These are phyloP conservation scores for Helogale parvula DNA, from an alignment of 2,113 vertebrate genomes.

Conservation along the genomic window DNA sequence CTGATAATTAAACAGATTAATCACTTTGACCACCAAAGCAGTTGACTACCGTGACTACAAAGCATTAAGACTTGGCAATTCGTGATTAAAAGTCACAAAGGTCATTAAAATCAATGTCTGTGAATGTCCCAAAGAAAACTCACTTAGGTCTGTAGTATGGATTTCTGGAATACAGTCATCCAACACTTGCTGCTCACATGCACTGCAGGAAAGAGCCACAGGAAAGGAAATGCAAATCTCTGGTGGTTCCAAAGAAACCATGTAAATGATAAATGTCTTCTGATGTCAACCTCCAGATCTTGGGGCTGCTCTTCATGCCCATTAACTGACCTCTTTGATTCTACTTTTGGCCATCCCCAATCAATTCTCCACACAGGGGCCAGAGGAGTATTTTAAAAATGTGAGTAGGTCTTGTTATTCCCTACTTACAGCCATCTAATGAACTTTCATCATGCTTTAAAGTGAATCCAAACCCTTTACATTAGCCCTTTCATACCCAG, in stretches of 20 bases:
- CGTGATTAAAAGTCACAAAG: constrained; percentile 43
- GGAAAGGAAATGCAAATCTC: not conserved
- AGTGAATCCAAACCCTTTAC: constrained; percentile 10
- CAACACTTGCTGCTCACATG: not conserved
- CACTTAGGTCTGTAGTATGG: not conserved
- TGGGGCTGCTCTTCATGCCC: not conserved
- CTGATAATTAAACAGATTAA: constrained; percentile 68
- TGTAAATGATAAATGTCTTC: not conserved
- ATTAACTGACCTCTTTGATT: not conserved
- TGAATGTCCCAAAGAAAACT: not conserved
- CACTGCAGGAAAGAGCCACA: not conserved
- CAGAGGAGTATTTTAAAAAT: not conserved
- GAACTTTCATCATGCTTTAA: not conserved
- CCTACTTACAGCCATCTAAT: not conserved
- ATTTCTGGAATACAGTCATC: not conserved
- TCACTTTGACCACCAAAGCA: constrained; percentile 43
- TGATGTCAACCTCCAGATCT: not conserved
- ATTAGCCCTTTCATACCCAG: not conserved
- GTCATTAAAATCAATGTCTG: constrained; percentile 34
- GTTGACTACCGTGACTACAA: not conserved
- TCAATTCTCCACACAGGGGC: not conserved
- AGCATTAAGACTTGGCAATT: constrained; percentile 33
- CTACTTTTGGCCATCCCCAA: not conserved
- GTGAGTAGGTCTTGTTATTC: not conserved
- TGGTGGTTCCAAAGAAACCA: not conserved